Evolutionary conservation across 1,140 invertebrate genomes (phyloP).

Genomic region (Dinoponera quadriceps): DNA sequence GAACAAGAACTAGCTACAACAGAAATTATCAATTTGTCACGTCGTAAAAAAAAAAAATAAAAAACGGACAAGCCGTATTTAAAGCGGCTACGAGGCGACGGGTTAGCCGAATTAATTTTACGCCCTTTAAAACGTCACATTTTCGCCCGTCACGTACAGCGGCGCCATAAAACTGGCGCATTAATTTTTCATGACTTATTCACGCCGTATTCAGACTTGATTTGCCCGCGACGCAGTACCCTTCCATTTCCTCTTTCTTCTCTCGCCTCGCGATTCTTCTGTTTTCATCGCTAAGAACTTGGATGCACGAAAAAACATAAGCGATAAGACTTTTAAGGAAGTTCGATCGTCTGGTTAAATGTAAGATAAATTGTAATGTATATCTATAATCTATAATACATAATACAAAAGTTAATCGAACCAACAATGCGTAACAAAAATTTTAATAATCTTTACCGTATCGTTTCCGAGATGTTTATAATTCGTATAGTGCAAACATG

Average conservation of each 20-base stretch:
- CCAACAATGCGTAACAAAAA: too few relatives aligned
- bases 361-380: too few relatives aligned
- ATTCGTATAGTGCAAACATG: too few relatives aligned
- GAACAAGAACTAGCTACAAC: background rate
- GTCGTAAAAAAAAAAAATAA: background rate
- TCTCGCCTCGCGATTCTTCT: background rate
- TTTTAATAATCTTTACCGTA: too few relatives aligned
- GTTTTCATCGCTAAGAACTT: background rate
- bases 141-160: background rate
- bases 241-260: background rate
- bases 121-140: conserved; percentile 30
- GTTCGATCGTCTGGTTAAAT: too few relatives aligned
- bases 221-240: background rate
- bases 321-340: too few relatives aligned
- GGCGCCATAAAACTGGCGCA: background rate
- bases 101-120: conserved; percentile 23
- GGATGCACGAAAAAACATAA: too few relatives aligned
- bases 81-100: conserved; percentile 1
- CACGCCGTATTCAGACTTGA: background rate
- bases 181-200: conserved; percentile 20
- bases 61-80: background rate
- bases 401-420: too few relatives aligned
- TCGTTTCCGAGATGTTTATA: too few relatives aligned
- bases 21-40: conserved; percentile 35
- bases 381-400: too few relatives aligned